Evolutionary conservation across 1,140 invertebrate genomes (phyloP).

Genomic region (Leptestheria dahalacensis): DNA sequence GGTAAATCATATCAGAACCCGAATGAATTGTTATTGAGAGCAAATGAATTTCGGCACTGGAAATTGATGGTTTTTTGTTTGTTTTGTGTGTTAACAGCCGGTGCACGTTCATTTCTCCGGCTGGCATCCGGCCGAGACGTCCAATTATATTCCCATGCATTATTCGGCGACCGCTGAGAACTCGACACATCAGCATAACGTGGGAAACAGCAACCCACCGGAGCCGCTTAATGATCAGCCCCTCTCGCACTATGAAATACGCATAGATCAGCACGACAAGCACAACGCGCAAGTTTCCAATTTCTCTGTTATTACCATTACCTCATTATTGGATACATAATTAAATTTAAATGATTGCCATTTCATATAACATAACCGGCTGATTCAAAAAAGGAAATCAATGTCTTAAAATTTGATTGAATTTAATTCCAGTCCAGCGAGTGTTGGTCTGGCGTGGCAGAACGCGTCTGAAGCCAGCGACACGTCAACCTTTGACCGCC

Average conservation of each 20-base stretch:
- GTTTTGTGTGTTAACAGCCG: neutral
- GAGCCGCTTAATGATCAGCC: neutral
- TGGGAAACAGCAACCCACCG: neutral
- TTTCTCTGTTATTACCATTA: too few relatives aligned
- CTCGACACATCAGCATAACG: slow-evolving; percentile 4
- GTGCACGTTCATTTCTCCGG: slow-evolving; percentile 12
- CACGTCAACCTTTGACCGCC: slow-evolving; percentile 2
- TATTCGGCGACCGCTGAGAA: neutral
- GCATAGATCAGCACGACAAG: neutral
- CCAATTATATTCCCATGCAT: slow-evolving; percentile 14
- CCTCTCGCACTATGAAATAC: slow-evolving; percentile 3
- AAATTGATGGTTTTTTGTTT: neutral
- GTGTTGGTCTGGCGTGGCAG: neutral
- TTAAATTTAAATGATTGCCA: too few relatives aligned
- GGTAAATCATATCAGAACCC: too few relatives aligned
- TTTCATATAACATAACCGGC: neutral
- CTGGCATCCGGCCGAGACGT: slow-evolving; percentile 6
- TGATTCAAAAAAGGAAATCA: neutral
- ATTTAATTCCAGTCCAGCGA: neutral
- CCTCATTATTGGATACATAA: too few relatives aligned
- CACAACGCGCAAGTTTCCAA: neutral
- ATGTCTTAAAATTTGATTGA: neutral
- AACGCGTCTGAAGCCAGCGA: slow-evolving; percentile 6
- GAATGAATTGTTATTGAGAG: too few relatives aligned
- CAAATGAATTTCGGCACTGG: too few relatives aligned